A percentile compares a stretch with the other conserved stretches of the same genome.
Evolutionary conservation across 2,113 vertebrate species (phyloP).

Genomic region (Clarias macrocephalus): DNA sequence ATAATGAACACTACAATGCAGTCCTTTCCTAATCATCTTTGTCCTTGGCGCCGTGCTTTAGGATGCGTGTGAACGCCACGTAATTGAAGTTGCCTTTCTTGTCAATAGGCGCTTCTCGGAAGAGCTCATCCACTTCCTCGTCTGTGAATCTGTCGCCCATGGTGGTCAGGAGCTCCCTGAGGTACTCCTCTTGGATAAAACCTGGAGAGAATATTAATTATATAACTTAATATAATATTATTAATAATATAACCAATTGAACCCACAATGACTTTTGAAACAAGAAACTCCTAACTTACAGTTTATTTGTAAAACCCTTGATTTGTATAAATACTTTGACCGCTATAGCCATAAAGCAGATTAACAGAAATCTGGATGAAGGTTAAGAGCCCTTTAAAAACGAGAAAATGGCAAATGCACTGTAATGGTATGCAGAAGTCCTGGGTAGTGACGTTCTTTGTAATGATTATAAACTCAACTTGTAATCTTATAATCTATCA

Average conservation of each 20-base stretch:
- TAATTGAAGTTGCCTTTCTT: constrained; percentile 49
- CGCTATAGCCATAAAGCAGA: not conserved
- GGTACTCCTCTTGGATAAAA: constrained; percentile 42
- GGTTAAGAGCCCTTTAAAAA: too few relatives aligned
- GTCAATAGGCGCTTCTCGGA: constrained; percentile 47
- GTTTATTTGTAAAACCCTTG: not conserved
- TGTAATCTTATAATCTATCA: too few relatives aligned
- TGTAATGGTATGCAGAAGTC: too few relatives aligned
- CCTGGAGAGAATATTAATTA: constrained; percentile 1
- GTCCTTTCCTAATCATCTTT: constrained; percentile 33
- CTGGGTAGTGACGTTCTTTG: too few relatives aligned
- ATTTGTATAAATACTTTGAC: not conserved
- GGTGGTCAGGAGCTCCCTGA: constrained; percentile 44
- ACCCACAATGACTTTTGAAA: not conserved
- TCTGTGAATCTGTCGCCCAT: constrained; percentile 47
- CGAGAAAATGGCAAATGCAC: not conserved
- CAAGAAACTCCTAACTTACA: not conserved
- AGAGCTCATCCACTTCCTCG: constrained; percentile 45
- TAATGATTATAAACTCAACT: too few relatives aligned
- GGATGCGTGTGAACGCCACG: constrained; percentile 44
- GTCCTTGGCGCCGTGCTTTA: constrained; percentile 46
- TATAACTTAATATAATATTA: too few relatives aligned
- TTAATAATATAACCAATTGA: too few relatives aligned
- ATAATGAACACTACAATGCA: not conserved
- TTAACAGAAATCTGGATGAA: not conserved